These are phyloP conservation scores for Drosophila tsacasi DNA, from an alignment of 1,140 invertebrate genomes.

Conservation along the genomic window DNA sequence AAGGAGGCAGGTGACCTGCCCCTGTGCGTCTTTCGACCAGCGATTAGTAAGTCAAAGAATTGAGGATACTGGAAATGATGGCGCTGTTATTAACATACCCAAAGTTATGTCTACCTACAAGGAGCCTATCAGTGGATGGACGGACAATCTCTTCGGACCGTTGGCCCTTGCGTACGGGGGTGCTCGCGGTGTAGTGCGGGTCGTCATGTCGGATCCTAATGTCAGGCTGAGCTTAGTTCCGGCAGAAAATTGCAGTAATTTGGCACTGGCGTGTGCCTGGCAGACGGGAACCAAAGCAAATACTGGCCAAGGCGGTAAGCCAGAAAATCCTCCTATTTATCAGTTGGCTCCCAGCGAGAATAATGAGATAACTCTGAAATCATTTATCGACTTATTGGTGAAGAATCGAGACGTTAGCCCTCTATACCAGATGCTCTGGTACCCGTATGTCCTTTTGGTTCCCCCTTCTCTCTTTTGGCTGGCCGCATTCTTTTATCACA, in stretches of 20 bases:
- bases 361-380: conserved; percentile 86
- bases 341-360: conserved; percentile 89
- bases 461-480: conserved; percentile 81
- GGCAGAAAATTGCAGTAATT: conserved; percentile 92
- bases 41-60: conserved; percentile 87
- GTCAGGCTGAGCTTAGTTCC: conserved; percentile 88
- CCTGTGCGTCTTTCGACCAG: conserved; percentile 89
- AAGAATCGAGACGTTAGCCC: background rate
- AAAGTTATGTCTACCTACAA: conserved; percentile 92
- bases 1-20: conserved; percentile 89
- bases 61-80: too few relatives aligned
- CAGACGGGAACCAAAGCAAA: conserved; percentile 85
- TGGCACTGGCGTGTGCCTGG: conserved; percentile 90
- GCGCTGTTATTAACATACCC: conserved; percentile 84
- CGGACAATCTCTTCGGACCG: conserved; percentile 96
- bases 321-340: conserved; percentile 86
- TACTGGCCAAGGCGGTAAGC: background rate
- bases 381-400: too few relatives aligned
- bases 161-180: conserved; percentile 90
- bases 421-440: conserved; percentile 85
- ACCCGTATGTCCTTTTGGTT: conserved; percentile 83
- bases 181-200: conserved; percentile 90
- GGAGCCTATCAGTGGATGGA: conserved; percentile 91
- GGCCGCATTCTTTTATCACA: conserved; percentile 86
- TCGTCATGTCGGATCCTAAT: conserved; percentile 87